phyloP scores from a whole-genome alignment of 2,888 invertebrate species.

The Anoplius nigerrimus region DNA sequence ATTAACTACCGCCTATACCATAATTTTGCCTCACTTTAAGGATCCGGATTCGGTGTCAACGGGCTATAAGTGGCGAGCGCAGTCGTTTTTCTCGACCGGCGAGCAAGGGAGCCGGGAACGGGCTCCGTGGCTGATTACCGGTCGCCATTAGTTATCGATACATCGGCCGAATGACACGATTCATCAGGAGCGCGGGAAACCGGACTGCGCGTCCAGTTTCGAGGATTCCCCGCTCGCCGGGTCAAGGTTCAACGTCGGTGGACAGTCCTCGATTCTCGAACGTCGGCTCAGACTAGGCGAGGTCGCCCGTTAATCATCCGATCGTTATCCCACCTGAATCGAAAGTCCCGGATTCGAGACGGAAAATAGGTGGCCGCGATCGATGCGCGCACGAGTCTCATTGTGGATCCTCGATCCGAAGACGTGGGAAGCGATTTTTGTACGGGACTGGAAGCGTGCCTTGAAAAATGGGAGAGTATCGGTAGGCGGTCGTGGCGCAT shows the following conservation, averaged over 20 bases:
- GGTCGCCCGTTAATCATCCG: conserved; percentile 47
- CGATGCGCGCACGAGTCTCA: no score
- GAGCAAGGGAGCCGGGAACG: no score
- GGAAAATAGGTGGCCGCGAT: conserved; percentile 14
- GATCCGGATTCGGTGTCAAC: no score
- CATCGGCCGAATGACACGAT: conserved; percentile 29
- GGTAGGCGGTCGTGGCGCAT: no score
- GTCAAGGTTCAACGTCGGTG: conserved; percentile 37
- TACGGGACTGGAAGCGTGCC: no score
- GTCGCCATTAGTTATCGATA: conserved; percentile 17
- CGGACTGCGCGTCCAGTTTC: conserved; percentile 22
- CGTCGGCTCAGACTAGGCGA: conserved; percentile 21
- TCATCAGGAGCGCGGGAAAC: conserved; percentile 22
- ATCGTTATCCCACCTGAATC: conserved; percentile 45
- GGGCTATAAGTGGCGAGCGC: no score
- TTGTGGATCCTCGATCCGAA: no score
- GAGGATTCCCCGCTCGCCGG: conserved; percentile 27
- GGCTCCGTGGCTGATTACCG: background rate
- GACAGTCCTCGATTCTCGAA: conserved; percentile 25
- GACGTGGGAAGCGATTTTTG: no score
- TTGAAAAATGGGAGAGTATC: no score
- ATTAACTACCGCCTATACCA: no score
- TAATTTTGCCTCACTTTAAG: no score
- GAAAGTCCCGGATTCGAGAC: conserved; percentile 18
- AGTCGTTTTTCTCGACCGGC: no score